Base-by-base conservation (phyloP, 2,888 invertebrate species). In the Aphidius colemani region DNA sequence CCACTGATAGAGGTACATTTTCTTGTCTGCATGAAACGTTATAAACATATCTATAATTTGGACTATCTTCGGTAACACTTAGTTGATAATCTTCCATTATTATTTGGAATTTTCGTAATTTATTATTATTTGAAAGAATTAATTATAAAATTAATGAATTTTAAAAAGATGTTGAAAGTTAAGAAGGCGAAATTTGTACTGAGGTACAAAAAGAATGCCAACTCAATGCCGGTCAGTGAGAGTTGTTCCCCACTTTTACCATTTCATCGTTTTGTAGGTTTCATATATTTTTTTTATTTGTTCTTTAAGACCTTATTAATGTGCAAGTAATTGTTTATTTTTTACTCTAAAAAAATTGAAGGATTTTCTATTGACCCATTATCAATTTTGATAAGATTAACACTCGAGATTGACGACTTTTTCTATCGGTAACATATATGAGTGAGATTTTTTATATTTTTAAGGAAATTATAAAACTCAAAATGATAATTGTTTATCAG, bases 1-100 rank as follows among this genome's bases (percentile, higher is more conserved):
- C 76, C 40, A 71, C 68, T 13, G 78, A 72, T 39, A 75, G 71
- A 6, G 81, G 81, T 55, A 80, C 72, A 64, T 74, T 74, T 55
- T 71, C 67, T 43, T 71, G 64, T 39, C 77, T 69, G 66, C 81
- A 82, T 64, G 68, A 75, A 48, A 74, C 63, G 63, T 80, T 78
- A 51, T 69, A 69, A 59, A 66, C 61, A 57, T 68, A 66, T 49
- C 57, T 58, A 7, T 64, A 56, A 48, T 63, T 61, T 44, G 59
- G 61, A 30, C 43, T 40, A 18, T 60, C 61, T 39, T 45, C 44
- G 2, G 57, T 51, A 45, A 63, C 49, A 6, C 59, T 49, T 7
- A 46, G 30, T 30, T 30, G 30, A 39, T 49, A 39, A 13, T 66
- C 43, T 13, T 59, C 68, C 71, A 70, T n/a, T n/a, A n/a, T n/a